These are phyloP conservation scores for Molossus molossus DNA, from an alignment of 2,797 vertebrate species.

Conservation along the genomic window DNA sequence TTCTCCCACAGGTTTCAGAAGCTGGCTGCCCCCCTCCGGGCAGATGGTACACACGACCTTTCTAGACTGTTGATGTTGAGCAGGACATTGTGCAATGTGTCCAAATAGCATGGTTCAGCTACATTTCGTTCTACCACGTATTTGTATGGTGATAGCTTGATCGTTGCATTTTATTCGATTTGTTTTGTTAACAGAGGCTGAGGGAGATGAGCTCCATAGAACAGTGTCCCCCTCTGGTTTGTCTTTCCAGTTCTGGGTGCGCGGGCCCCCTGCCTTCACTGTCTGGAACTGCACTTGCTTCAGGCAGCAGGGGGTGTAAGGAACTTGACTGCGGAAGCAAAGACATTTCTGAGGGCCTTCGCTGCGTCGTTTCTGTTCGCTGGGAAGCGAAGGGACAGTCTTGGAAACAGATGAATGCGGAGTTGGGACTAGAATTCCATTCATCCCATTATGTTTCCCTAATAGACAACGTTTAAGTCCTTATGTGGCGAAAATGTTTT, in stretches of 20 bases:
- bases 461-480: neutral
- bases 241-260: neutral
- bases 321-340: neutral
- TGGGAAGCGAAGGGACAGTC: neutral
- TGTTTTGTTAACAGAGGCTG: neutral
- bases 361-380: neutral
- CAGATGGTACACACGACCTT: neutral
- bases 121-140: neutral
- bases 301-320: neutral
- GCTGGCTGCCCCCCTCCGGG: too few relatives aligned
- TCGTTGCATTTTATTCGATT: conserved; percentile 19
- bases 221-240: neutral
- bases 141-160: neutral
- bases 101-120: neutral
- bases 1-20: too few relatives aligned
- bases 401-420: neutral
- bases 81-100: neutral
- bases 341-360: neutral
- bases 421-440: neutral
- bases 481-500: neutral
- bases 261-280: neutral
- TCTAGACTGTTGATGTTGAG: neutral
- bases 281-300: neutral
- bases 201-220: neutral
- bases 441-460: neutral